Conservation (phyloP, 2,113 vertebrate genomes). For the Apus apus region DNA sequence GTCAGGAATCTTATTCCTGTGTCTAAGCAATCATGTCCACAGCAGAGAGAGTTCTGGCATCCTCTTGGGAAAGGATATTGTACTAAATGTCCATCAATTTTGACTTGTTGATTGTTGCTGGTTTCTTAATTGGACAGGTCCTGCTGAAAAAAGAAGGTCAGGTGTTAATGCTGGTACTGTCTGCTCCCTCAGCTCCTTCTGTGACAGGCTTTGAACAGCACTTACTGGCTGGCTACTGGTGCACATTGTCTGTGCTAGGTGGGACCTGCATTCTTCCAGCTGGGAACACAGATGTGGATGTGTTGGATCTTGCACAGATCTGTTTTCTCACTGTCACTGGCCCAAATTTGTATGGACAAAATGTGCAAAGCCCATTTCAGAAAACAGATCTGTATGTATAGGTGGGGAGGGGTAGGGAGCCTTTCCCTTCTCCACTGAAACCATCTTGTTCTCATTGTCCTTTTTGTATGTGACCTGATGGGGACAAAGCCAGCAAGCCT, state of each 20-base stretch:
- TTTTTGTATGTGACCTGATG: not conserved
- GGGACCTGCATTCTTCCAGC: not conserved
- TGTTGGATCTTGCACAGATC: not conserved
- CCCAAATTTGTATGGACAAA: not conserved
- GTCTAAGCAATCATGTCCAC: not conserved
- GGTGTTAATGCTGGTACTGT: not conserved
- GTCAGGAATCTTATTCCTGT: fast-evolving
- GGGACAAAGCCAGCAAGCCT: not conserved
- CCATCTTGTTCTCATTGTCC: not conserved
- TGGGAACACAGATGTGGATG: not conserved
- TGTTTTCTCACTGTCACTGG: not conserved
- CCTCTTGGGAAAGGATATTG: not conserved
- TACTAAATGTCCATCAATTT: not conserved
- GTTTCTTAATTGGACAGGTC: not conserved
- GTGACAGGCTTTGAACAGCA: not conserved
- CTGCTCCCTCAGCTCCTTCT: not conserved
- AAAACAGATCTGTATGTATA: not conserved
- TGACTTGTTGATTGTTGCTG: not conserved
- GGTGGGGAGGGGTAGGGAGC: not conserved
- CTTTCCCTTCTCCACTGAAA: not conserved
- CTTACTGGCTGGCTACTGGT: not conserved
- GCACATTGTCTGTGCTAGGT: not conserved
- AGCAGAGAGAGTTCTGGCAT: not conserved
- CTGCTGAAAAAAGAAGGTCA: not conserved
- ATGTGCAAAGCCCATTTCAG: not conserved